These are phyloP conservation scores for Todus mexicanus DNA, from an alignment of 2,797 vertebrate genomes.

Conservation along the genomic window DNA sequence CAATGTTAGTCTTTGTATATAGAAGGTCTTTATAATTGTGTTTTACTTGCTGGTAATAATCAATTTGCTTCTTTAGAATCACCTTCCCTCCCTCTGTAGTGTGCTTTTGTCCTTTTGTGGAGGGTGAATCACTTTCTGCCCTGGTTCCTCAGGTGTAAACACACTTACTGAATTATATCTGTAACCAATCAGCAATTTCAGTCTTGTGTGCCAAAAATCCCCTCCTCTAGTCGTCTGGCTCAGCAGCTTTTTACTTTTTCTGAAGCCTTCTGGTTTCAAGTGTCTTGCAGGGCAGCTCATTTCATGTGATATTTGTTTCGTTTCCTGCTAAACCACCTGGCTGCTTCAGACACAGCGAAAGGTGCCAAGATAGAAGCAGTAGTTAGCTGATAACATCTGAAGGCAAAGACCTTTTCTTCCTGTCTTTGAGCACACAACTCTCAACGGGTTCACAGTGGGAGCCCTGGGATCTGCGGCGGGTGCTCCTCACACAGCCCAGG, in stretches of 20 bases:
- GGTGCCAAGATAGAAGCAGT: neutral
- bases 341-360: neutral
- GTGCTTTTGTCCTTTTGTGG: neutral
- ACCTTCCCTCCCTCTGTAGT: neutral
- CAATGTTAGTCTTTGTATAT: too few relatives aligned
- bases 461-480: neutral
- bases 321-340: neutral
- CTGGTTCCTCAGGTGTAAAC: neutral
- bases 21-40: neutral
- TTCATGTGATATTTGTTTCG: neutral
- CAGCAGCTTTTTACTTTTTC: neutral
- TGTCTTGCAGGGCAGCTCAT: neutral
- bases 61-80: neutral
- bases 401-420: neutral
- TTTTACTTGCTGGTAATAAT: neutral
- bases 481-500: neutral
- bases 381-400: neutral
- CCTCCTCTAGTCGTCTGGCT: neutral
- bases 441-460: neutral
- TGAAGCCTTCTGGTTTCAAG: neutral
- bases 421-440: accelerated
- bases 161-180: neutral
- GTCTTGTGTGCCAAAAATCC: too few relatives aligned
- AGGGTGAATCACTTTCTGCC: neutral
- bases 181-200: neutral